phyloP scores from a whole-genome alignment of 2,888 invertebrate species.

The Junonia oenone region DNA sequence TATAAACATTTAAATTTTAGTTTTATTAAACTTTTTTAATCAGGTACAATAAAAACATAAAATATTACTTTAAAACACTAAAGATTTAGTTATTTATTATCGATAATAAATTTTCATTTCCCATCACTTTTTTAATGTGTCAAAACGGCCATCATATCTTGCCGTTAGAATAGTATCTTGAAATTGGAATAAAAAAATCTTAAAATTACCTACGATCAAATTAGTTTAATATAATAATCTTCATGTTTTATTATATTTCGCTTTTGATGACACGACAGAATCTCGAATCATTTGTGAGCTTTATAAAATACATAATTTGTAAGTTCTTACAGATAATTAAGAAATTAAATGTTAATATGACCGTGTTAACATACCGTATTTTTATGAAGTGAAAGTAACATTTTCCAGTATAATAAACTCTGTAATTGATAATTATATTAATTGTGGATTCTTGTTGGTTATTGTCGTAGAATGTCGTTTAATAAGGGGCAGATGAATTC shows the following conservation, averaged over 20 bases:
- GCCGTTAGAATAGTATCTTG: background rate
- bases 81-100: no score
- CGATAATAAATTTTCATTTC: no score
- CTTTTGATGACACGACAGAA: constrained; percentile 9
- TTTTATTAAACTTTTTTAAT: no score
- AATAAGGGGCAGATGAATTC: background rate
- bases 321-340: constrained; percentile 9
- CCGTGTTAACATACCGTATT: background rate
- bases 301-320: constrained; percentile 11
- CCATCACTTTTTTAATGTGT: no score
- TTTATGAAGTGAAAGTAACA: background rate
- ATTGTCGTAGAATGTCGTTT: background rate
- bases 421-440: background rate
- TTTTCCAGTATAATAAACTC: background rate
- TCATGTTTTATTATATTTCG: background rate
- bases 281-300: constrained; percentile 10
- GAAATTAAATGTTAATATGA: background rate
- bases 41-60: no score
- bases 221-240: constrained; percentile 5
- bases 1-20: no score
- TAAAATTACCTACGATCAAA: constrained; percentile 1
- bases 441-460: background rate
- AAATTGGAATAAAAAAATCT: background rate
- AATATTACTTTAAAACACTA: no score
- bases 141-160: no score